phyloP scores from a whole-genome alignment of 2,888 invertebrate species.

The Schizotus pectinicornis region DNA sequence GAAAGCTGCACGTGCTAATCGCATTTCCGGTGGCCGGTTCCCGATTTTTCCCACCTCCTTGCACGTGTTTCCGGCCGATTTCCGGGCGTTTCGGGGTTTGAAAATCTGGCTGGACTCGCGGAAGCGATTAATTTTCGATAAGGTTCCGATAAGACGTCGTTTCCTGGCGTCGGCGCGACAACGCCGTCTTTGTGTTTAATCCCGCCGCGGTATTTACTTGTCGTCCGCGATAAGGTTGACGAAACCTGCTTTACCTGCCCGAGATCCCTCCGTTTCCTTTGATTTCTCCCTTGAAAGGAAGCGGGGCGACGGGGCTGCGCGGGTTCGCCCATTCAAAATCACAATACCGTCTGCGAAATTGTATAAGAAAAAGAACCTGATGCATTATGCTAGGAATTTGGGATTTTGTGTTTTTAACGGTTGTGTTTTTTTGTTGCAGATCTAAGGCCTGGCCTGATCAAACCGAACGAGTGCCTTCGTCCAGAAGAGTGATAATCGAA shows the following conservation, averaged over 20 bases:
- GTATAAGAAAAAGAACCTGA: slow-evolving; percentile 25
- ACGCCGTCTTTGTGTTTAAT: slow-evolving; percentile 3
- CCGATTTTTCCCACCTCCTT: too few species aligned
- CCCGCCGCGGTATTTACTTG: background rate
- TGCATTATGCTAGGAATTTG: slow-evolving; percentile 41
- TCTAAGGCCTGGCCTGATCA: slow-evolving; percentile 41
- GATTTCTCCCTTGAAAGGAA: slow-evolving; percentile 23
- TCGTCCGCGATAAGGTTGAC: background rate
- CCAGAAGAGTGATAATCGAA: slow-evolving; percentile 53
- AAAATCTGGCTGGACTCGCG: too few species aligned
- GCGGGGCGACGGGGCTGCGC: slow-evolving; percentile 25
- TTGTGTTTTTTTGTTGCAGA: slow-evolving; percentile 44
- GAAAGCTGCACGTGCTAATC: too few species aligned
- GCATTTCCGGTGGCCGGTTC: too few species aligned
- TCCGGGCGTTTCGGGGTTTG: too few species aligned
- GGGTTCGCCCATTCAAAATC: slow-evolving; percentile 27
- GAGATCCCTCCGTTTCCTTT: slow-evolving; percentile 28
- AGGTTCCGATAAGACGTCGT: slow-evolving; percentile 1
- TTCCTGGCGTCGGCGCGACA: slow-evolving; percentile 1
- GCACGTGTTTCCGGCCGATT: too few species aligned
- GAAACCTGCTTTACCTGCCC: slow-evolving; percentile 32
- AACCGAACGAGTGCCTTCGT: slow-evolving; percentile 52
- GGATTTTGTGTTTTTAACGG: slow-evolving; percentile 30
- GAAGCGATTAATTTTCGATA: background rate
- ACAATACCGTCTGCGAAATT: slow-evolving; percentile 53